A percentile compares a stretch with the other conserved stretches of the same genome.
Conservation (phyloP, 2,113 vertebrate species). For the Clupea harengus region DNA sequence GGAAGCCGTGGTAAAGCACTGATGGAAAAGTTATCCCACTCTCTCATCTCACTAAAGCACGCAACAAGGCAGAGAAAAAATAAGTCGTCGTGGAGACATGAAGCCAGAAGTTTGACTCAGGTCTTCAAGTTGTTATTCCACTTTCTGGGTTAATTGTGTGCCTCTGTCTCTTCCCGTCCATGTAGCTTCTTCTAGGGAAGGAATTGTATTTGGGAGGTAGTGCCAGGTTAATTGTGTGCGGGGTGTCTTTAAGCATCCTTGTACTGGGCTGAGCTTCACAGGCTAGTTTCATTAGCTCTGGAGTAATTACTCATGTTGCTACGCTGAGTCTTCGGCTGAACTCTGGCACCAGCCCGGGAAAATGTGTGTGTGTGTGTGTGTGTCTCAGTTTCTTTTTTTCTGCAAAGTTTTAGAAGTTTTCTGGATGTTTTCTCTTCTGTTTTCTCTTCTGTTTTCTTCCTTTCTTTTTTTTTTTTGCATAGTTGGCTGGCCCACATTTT, state of each 20-base stretch:
- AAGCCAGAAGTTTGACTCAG: neutral
- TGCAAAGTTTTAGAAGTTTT: neutral
- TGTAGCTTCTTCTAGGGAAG: neutral
- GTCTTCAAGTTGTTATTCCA: neutral
- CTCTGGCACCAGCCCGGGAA: neutral
- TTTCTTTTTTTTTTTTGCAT: neutral
- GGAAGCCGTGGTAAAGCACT: neutral
- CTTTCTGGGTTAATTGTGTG: neutral
- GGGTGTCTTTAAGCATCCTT: neutral
- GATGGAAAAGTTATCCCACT: neutral
- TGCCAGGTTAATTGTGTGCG: constrained; percentile 4
- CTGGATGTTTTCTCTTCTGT: neutral
- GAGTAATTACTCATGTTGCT: neutral
- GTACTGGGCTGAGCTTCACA: neutral
- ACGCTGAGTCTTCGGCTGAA: neutral
- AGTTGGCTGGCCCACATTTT: neutral
- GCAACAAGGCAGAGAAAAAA: neutral
- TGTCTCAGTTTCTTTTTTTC: neutral
- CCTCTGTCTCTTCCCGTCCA: neutral
- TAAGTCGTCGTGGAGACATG: neutral
- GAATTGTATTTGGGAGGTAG: neutral
- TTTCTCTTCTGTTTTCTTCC: neutral
- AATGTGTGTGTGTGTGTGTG: neutral
- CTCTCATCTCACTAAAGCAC: neutral
- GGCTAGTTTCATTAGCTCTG: neutral